Percentiles rank a stretch among this genome's conserved stretches.
Conservation (phyloP, 2,113 vertebrate genomes). For the Stictonetta naevosa region DNA sequence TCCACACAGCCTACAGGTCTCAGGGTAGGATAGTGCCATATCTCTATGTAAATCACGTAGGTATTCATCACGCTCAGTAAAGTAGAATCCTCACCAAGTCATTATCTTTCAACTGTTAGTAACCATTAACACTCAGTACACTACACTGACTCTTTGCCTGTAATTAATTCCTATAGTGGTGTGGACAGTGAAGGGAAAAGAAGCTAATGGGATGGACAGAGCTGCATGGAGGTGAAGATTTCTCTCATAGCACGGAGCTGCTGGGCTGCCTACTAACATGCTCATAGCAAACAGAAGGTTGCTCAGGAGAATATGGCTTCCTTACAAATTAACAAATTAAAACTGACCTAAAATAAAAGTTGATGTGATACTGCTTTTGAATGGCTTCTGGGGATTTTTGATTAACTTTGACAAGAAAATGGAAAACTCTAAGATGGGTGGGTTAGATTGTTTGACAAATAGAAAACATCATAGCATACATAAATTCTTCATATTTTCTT, state of each 20-base stretch:
- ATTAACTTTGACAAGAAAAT: neutral
- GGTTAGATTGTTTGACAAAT: neutral
- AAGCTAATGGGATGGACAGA: neutral
- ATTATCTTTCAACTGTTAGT: neutral
- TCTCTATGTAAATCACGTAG: neutral
- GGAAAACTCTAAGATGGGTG: neutral
- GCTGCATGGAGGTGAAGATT: neutral
- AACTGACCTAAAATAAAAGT: neutral
- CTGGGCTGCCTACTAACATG: neutral
- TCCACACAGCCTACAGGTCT: neutral
- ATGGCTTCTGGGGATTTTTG: neutral
- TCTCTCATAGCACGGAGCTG: neutral
- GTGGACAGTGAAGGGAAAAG: neutral
- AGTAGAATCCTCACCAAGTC: neutral
- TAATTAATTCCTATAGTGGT: neutral
- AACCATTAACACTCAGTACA: neutral
- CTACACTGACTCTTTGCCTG: neutral
- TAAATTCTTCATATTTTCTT: neutral
- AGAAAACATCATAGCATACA: neutral
- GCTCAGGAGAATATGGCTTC: neutral
- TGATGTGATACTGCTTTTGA: neutral
- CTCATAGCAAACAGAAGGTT: neutral
- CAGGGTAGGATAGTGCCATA: neutral
- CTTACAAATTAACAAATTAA: neutral
- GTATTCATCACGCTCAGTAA: neutral